Conservation (phyloP, 2,888 invertebrate species). For the Dicranocentrus wangi region DNA sequence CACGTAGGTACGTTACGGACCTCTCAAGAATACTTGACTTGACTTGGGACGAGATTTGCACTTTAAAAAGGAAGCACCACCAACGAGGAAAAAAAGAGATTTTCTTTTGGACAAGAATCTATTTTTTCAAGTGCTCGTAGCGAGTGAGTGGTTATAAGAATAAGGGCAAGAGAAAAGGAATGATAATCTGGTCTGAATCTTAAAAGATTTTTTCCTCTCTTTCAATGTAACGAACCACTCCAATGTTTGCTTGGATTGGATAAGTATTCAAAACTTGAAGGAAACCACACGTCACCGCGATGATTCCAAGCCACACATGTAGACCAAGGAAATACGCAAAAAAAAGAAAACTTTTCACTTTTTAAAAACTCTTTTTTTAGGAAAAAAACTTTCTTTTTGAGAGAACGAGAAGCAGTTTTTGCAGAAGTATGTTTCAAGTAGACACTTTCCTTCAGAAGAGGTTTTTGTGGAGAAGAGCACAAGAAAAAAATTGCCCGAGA, state of each 20-base stretch:
- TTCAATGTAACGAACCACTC: conserved; percentile 15
- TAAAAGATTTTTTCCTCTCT: not conserved
- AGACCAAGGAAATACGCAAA: not conserved
- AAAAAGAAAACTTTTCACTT: conserved; percentile 17
- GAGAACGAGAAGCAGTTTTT: not conserved
- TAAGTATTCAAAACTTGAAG: conserved; percentile 10
- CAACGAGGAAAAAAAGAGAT: no score
- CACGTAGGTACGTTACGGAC: no score
- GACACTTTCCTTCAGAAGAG: not conserved
- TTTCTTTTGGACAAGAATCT: no score
- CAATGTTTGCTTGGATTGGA: not conserved
- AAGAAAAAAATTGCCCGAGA: not conserved
- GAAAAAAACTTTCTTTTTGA: not conserved
- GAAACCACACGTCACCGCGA: conserved; percentile 16
- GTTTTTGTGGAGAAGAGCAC: conserved; percentile 8
- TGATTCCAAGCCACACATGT: not conserved
- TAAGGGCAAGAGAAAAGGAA: not conserved
- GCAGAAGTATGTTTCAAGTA: not conserved
- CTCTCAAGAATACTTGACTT: no score
- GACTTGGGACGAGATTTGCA: not conserved
- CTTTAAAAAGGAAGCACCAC: not conserved
- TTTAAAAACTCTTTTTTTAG: not conserved
- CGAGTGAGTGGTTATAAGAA: not conserved
- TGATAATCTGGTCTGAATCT: not conserved
- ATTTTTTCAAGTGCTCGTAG: no score